Evolutionary conservation across 2,797 vertebrate genomes (phyloP), one percentile per base, ranked within the genome.

Genomic region (Rhynchonycteris naso): DNA sequence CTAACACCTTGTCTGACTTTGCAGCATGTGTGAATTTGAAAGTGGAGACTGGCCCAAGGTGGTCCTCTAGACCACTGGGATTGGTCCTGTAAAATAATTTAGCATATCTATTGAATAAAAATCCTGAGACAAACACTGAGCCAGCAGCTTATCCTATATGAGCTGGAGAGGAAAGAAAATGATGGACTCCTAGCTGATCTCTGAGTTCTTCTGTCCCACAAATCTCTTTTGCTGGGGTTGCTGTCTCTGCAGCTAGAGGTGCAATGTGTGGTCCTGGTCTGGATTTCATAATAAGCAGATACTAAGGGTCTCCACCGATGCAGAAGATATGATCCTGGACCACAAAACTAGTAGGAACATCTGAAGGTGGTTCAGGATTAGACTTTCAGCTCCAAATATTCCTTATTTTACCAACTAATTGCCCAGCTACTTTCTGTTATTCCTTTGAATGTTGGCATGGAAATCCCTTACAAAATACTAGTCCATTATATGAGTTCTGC

Each of bases 361-460:
- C 35, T 38, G 22, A 58, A 91, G 58, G 52, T 22, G 15, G 19
- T 74, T 92, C 85, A 30, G 16, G 1, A 18, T 54, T 10, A 30
- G 47, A 71, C 35, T 83, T 10, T 76, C 18, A 69, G 35, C 28
- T 26, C 69, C 33, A 54, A n/a, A 43, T 52, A 50, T 11, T 28
- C 33, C 30, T 92, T 33, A 38, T 65, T 71, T 30, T n/a, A 22
- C 30, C 50, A 59, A 33, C 35, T 24, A 75, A 50, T 65, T 68
- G 24, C 43, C 47, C 54, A 14, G n/a, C 59, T 15, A 71, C 52
- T 71, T 66, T 81, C 33, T 78, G 33, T 50, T 76, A 63, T 74
- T 76, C 58, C 65, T 91, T 88, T 92, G 68, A 91, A 50, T 43
- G 35, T 71, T 72, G 58, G 59, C 69, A 26, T 74, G 30, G 84